phyloP scores from a whole-genome alignment of 2,888 invertebrate species.

The Netelia fuscicornis region DNA sequence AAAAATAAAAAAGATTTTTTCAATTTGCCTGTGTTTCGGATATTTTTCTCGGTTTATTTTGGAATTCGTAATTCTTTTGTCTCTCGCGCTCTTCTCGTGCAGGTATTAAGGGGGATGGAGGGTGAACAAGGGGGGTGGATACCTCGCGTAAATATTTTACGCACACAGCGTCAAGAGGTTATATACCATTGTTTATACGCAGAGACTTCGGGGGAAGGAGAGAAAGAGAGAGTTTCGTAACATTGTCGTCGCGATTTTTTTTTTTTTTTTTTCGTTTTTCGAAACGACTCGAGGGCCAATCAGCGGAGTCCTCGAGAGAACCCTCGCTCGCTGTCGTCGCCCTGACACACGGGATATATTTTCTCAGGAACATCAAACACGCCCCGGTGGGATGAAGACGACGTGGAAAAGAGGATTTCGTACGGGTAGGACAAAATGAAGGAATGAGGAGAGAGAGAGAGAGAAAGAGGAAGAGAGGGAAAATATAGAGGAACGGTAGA shows the following conservation, averaged over 20 bases:
- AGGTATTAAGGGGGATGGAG: background rate
- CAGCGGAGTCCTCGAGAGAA: constrained; percentile 9
- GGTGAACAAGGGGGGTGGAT: background rate
- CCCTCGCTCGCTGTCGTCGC: background rate
- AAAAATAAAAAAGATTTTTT: too few species aligned
- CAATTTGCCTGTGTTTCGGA: too few species aligned
- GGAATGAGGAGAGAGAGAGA: constrained; percentile 7
- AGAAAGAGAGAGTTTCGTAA: background rate
- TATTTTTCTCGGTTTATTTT: background rate
- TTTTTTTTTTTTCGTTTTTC: constrained; percentile 13
- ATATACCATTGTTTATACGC: constrained; percentile 16
- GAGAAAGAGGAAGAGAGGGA: background rate
- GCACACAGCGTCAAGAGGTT: background rate
- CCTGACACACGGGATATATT: constrained; percentile 16
- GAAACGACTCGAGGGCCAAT: constrained; percentile 30
- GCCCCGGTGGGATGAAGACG: constrained; percentile 13
- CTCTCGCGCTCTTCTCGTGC: constrained; percentile 3
- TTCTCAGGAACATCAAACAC: constrained; percentile 47
- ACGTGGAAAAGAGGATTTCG: constrained; percentile 22
- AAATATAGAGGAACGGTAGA: constrained; percentile 15
- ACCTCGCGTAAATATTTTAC: background rate
- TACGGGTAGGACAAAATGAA: constrained; percentile 16
- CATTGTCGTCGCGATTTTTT: constrained; percentile 21
- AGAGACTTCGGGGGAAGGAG: background rate
- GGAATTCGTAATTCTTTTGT: constrained; percentile 25